These are phyloP conservation scores for Chironomus riparius DNA, from an alignment of 2,888 invertebrate genomes.

Conservation along the genomic window DNA sequence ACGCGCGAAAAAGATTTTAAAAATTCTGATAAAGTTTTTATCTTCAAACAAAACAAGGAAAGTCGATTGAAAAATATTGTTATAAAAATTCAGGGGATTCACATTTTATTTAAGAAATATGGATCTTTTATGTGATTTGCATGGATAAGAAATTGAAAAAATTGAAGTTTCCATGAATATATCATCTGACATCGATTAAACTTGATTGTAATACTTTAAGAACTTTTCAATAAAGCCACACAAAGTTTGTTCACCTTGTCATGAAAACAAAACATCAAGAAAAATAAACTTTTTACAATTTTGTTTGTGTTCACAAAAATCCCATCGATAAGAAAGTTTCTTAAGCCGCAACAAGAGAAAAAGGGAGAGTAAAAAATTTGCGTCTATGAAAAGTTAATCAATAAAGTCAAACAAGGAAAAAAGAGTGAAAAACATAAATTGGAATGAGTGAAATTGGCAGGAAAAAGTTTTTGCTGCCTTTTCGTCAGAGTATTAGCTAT, in stretches of 20 bases:
- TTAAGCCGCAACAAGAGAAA: slow-evolving; percentile 1
- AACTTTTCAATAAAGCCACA: too few species aligned
- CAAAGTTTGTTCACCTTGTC: too few species aligned
- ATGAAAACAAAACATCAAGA: too few species aligned
- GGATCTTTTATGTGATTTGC: too few species aligned
- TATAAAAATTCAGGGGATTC: neutral
- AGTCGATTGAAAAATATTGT: slow-evolving; percentile 1
- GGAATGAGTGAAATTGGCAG: slow-evolving; percentile 19
- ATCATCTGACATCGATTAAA: too few species aligned
- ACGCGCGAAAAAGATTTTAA: slow-evolving; percentile 3
- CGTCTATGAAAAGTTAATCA: slow-evolving; percentile 13
- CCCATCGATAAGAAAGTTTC: neutral
- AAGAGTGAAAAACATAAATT: slow-evolving; percentile 2
- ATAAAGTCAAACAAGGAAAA: slow-evolving; percentile 19
- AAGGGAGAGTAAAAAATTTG: neutral
- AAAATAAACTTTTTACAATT: neutral
- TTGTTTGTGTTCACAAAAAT: neutral
- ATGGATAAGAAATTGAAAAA: too few species aligned
- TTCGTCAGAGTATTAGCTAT: slow-evolving; percentile 8
- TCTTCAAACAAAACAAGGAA: neutral
- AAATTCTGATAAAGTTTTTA: neutral
- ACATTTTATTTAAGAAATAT: neutral
- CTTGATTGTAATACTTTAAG: too few species aligned
- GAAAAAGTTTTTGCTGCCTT: slow-evolving; percentile 13
- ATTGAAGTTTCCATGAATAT: too few species aligned